phyloP scores from a whole-genome alignment of 2,888 invertebrate genomes.

The Microdon myrmicae region DNA sequence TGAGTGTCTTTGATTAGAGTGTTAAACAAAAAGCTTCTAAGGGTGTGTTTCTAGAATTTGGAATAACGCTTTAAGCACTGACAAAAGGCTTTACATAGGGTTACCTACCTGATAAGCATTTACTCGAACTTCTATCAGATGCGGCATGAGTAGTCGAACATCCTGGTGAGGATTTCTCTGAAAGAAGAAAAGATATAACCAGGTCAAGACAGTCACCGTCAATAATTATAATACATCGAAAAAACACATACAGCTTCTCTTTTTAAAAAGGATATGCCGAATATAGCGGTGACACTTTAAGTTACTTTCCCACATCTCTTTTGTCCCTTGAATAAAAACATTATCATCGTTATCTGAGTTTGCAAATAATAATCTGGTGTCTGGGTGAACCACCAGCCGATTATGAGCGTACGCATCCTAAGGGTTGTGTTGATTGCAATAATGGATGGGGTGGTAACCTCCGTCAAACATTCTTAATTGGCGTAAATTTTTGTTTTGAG shows the following conservation, averaged over 20 bases:
- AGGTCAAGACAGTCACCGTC: conserved; percentile 6
- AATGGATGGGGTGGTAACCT: conserved; percentile 61
- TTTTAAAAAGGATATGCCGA: too few relatives aligned
- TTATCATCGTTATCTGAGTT: conserved; percentile 39
- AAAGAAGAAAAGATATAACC: conserved; percentile 36
- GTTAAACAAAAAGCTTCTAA: conserved; percentile 26
- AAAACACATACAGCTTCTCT: conserved; percentile 34
- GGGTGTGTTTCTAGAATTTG: conserved; percentile 34
- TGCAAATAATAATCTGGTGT: conserved; percentile 49
- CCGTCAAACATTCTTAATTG: conserved; percentile 64
- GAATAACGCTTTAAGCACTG: conserved; percentile 31
- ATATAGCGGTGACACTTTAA: too few relatives aligned
- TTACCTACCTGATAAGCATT: conserved; percentile 62
- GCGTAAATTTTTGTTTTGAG: conserved; percentile 66
- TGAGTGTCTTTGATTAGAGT: conserved; percentile 54
- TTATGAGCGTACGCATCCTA: conserved; percentile 15
- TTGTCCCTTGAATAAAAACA: conserved; percentile 35
- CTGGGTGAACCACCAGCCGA: conserved; percentile 23
- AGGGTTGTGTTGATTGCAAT: conserved; percentile 54
- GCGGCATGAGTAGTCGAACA: conserved; percentile 59
- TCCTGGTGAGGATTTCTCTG: conserved; percentile 63
- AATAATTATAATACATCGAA: conserved; percentile 15
- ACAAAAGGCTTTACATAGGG: neutral
- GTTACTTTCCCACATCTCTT: conserved; percentile 25
- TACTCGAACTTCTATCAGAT: conserved; percentile 59